Percentiles rank a stretch among this genome's conserved stretches.
Conservation (phyloP, 2,113 vertebrate species). For the Microcebus murinus region DNA sequence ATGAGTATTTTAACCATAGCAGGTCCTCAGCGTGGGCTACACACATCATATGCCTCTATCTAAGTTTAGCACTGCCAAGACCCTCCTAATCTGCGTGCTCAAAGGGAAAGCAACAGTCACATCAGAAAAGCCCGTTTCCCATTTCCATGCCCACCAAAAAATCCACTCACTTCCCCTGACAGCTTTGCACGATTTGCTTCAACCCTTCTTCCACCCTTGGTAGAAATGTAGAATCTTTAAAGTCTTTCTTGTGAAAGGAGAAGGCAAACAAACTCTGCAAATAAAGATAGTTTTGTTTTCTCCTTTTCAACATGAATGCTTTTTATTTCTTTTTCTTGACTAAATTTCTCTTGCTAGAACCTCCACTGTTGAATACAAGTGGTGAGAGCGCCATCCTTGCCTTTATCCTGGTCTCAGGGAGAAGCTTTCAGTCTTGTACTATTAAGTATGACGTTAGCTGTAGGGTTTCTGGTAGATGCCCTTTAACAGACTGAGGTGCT, state of each 20-base stretch:
- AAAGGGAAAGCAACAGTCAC: neutral
- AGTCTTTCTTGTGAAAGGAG: neutral
- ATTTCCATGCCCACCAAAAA: neutral
- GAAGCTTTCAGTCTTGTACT: neutral
- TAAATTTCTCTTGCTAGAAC: neutral
- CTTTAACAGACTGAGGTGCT: neutral
- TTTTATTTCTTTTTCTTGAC: neutral
- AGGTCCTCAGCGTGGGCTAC: neutral
- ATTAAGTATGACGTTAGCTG: neutral
- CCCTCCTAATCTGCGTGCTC: neutral
- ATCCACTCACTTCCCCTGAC: neutral
- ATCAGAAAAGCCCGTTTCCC: neutral
- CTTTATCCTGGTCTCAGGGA: neutral
- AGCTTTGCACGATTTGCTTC: neutral
- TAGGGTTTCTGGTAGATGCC: neutral
- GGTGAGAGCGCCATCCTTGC: neutral
- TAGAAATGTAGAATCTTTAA: neutral
- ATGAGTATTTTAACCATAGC: neutral
- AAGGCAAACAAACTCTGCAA: neutral
- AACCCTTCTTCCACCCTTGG: neutral
- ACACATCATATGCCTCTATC: neutral
- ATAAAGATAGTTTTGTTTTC: neutral
- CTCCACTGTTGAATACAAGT: neutral
- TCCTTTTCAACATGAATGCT: neutral
- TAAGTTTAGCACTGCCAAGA: neutral